Percentiles rank a stretch among this genome's conserved stretches.
Conservation (phyloP, 2,113 vertebrate genomes). For the Cisticola juncidis region DNA sequence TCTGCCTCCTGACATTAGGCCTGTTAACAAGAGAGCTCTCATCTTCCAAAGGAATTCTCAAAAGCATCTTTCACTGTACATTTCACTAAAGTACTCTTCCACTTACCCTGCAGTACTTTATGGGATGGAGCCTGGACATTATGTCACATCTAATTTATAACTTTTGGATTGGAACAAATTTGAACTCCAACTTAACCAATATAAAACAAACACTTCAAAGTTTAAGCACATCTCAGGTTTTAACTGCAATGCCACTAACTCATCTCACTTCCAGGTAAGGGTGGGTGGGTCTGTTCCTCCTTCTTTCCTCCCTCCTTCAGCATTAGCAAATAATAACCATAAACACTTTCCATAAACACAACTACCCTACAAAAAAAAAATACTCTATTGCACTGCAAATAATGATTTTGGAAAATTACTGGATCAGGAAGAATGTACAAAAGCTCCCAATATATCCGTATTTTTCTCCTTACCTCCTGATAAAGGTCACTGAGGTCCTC, state of each 20-base stretch:
- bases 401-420: not conserved
- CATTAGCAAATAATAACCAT: not conserved
- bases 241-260: not conserved
- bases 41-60: not conserved
- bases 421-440: not conserved
- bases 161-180: not conserved
- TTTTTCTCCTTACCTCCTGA: slow-evolving; percentile 85
- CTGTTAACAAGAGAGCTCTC: not conserved
- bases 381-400: not conserved
- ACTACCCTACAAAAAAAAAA: not conserved
- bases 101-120: not conserved
- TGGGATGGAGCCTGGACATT: not conserved
- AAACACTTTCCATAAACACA: not conserved
- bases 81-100: not conserved
- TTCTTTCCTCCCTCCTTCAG: not conserved
- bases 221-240: not conserved
- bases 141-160: not conserved
- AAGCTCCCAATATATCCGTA: not conserved
- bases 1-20: not conserved
- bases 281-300: not conserved
- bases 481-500: slow-evolving; percentile 94
- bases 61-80: not conserved
- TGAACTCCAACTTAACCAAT: not conserved
- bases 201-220: not conserved
- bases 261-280: not conserved